Evolutionary conservation across 2,888 invertebrate genomes (phyloP), one percentile per base, ranked within the genome.

Genomic region (Oscheius onirici): DNA sequence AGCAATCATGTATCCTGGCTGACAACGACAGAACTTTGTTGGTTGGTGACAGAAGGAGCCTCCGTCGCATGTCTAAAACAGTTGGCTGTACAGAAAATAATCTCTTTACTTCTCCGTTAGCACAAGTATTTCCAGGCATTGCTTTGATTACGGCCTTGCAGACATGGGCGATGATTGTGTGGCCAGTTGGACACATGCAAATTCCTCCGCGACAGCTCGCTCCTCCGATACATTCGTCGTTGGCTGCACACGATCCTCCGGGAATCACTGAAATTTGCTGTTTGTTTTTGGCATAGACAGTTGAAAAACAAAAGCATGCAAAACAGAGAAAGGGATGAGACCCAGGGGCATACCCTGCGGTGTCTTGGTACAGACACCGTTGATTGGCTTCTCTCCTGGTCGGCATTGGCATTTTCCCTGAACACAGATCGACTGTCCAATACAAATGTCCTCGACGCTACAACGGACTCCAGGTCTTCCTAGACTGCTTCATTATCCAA

Each of bases 371-470:
- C 63, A 63, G 49, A 63, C 63, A 20, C 63, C 63, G 46, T 63
- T 63, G 15, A 49, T 20, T 20, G 63, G 41, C 55, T 69, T 74
- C 41, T 74, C 72, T 28, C 72, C 74, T 11, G 71, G 69, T 22
- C 68, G 70, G 40, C 83, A 83, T 24, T 78, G 78, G 55, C 87
- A 87, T 2, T 80, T 72, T 22, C 82, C 81, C 17, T 82, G 79
- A n/a, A 81, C 71, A 65, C 87, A 87, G 6, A 79, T 72, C 3
- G 87, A 83, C 49, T 77, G 73, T 0, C 83, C 85, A 13, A 77
- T 77, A 55, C 84, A 82, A 24, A 82, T 73, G 26, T 82, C 80
- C 43, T 76, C 77, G 2, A 72, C 57, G 2, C 69, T 73, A 41
- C 84, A 83, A 1, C 72, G 44, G 17, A 74, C 68, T 17, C 81